Base-by-base conservation (phyloP, 1,140 invertebrate species). In the Alviniconcha marisindica region DNA sequence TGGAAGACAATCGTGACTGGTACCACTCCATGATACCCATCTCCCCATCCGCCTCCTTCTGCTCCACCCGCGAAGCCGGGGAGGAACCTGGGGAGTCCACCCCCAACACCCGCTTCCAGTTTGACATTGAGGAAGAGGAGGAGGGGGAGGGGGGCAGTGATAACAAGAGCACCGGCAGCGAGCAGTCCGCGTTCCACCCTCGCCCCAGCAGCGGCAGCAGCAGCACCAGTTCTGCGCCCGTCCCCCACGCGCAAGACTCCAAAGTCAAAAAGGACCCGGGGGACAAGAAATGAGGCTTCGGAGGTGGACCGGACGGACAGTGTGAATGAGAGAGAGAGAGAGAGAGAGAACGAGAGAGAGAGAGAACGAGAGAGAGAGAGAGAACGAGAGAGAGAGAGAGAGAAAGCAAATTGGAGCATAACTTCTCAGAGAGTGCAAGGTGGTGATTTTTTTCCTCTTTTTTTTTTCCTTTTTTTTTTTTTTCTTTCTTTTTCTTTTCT, bases 1-100 rank as follows among this genome's bases (percentile, higher is more conserved):
- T 99, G 82, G 98, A 99, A 94, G 97, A 99, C 93, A 99, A 99
- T 93, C 95, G 99, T 76, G 98, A 99, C 93, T 99, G 98, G 96
- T 99, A 99, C 78, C 89, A 92, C 92, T 96, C 96, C 54, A 94
- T 94, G 93, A 95, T 95, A 76, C 95, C 95, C 4, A 93, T 95
- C 21, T 94, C 94, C 87, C 95, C 95, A 0, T 92, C 93, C 33
- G 88, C 88, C 2, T 91, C 90, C 56, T 91, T 93, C 88, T 90
- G 84, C 81, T 85, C 84, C n/a, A 85, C 84, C 31, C 83, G 85
- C 38, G 40, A 87, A 18, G 89, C 90, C 33, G 91, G 91, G 21
- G 87, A 91, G 54, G 86, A 90, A n/a, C 85, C 86, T 14, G 84
- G 84, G 42, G 83, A 83, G 14, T 84, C 87, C 18, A 4, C 56